These are phyloP conservation scores for Propithecus coquereli DNA, from an alignment of 2,113 vertebrate genomes.

Conservation along the genomic window DNA sequence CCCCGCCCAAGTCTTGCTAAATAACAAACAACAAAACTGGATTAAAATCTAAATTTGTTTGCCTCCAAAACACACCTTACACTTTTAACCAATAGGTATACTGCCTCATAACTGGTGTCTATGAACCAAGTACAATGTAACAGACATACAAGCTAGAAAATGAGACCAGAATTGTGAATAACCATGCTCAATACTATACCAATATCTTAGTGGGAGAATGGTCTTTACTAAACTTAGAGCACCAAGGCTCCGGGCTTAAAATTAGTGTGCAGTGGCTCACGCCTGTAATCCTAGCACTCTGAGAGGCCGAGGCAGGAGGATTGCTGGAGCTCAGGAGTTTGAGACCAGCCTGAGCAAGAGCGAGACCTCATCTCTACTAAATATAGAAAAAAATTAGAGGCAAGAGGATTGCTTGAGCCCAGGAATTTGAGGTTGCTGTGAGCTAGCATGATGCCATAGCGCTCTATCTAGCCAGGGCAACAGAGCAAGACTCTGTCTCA, in stretches of 20 bases:
- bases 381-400: too few species aligned
- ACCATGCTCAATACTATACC: neutral
- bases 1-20: neutral
- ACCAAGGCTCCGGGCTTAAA: neutral
- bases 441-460: too few species aligned
- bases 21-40: neutral
- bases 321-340: too few species aligned
- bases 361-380: too few species aligned
- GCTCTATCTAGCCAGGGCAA: too few species aligned
- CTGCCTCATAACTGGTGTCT: neutral
- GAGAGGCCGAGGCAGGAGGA: too few species aligned
- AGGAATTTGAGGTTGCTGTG: too few species aligned
- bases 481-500: too few species aligned
- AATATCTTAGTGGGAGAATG: neutral
- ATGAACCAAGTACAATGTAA: neutral
- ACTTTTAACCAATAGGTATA: neutral
- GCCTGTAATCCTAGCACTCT: too few species aligned
- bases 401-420: too few species aligned
- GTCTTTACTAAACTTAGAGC: neutral
- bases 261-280: too few species aligned
- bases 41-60: neutral
- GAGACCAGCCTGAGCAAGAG: too few species aligned
- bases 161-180: neutral
- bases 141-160: neutral
- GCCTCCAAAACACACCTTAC: neutral